Conservation (phyloP, 1,140 invertebrate species). For the Ctenoplectra terminalis region DNA sequence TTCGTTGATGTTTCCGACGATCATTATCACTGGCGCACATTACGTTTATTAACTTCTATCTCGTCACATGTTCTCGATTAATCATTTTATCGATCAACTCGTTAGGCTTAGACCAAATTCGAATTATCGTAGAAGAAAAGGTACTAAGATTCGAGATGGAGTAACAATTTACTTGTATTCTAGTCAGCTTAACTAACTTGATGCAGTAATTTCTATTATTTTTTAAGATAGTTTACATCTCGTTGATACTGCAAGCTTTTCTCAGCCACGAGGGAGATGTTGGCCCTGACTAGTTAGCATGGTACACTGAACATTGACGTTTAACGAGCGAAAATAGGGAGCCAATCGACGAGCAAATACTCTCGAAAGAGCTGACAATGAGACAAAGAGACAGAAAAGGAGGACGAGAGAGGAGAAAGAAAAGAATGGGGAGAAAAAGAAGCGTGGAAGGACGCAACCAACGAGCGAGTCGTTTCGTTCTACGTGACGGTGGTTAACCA, state of each 20-base stretch:
- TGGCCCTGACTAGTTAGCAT: conserved; percentile 31
- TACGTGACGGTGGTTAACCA: conserved; percentile 38
- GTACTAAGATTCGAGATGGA: too few species aligned
- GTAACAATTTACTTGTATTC: too few species aligned
- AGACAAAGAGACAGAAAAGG: conserved; percentile 4
- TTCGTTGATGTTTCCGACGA: conserved; percentile 42
- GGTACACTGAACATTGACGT: conserved; percentile 35
- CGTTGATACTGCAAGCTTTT: conserved; percentile 8
- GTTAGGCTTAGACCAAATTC: too few species aligned
- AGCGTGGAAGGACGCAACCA: background rate
- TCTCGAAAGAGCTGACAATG: background rate
- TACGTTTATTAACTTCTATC: conserved; percentile 33
- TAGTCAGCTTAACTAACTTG: too few species aligned
- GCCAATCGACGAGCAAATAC: conserved; percentile 42
- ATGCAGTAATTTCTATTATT: background rate
- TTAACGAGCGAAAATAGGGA: conserved; percentile 46
- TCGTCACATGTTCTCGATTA: background rate
- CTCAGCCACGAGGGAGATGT: conserved; percentile 32
- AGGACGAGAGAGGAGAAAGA: background rate
- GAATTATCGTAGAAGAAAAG: too few species aligned
- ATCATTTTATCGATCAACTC: background rate
- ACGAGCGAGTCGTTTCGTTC: conserved; percentile 11
- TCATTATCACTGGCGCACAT: conserved; percentile 60
- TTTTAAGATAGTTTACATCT: conserved; percentile 9
- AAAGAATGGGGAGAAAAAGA: conserved; percentile 10